phyloP scores from a whole-genome alignment of 2,888 invertebrate genomes.

The Melanophora roralis region DNA sequence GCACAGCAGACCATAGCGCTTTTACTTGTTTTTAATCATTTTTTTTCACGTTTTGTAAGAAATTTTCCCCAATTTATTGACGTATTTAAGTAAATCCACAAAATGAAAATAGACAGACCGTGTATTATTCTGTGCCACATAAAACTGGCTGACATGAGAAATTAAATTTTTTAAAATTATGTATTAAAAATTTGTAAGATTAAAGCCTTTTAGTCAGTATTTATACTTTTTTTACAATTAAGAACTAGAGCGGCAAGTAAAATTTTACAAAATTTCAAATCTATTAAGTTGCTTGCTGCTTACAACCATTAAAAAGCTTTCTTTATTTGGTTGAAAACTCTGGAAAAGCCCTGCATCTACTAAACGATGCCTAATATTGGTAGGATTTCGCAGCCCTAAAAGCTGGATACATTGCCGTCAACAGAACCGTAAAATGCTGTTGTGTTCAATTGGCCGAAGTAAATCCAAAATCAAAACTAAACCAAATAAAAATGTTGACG shows the following conservation, averaged over 20 bases:
- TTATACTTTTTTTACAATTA: background rate
- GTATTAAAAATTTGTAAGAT: background rate
- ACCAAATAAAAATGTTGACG: constrained; percentile 35
- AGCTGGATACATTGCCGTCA: constrained; percentile 40
- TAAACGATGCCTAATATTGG: constrained; percentile 38
- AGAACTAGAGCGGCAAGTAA: constrained; percentile 22
- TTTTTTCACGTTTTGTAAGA: no score
- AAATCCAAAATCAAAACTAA: constrained; percentile 50
- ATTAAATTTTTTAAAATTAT: no score
- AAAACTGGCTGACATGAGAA: no score
- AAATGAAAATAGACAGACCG: no score
- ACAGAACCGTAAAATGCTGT: constrained; percentile 49
- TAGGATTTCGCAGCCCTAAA: background rate
- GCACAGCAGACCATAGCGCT: no score
- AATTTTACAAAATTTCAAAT: constrained; percentile 26
- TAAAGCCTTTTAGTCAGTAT: background rate
- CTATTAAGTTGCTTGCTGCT: constrained; percentile 31
- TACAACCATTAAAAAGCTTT: constrained; percentile 28
- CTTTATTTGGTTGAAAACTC: constrained; percentile 24
- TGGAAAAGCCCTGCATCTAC: constrained; percentile 34
- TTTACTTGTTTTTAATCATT: no score
- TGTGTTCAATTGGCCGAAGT: constrained; percentile 50
- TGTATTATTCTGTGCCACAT: no score
- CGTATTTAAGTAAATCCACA: no score
- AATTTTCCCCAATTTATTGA: no score